phyloP scores from a whole-genome alignment of 30 jellyfish, hydroid and myxozoan genomes.

The Hydractinia echinata region DNA sequence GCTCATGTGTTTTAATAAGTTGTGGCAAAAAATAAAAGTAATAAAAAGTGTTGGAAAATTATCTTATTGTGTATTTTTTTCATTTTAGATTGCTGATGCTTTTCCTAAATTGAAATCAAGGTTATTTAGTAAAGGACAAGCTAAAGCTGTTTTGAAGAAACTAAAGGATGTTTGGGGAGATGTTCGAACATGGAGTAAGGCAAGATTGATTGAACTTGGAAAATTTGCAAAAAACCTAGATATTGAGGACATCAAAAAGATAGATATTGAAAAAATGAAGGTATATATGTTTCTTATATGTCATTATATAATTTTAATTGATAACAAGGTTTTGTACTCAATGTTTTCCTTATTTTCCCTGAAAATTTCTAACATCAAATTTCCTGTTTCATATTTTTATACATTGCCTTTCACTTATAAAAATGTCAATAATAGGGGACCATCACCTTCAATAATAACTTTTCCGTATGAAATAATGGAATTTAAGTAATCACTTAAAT shows the following conservation, averaged over 20 bases:
- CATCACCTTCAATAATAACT: too few species aligned
- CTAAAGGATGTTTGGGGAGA: slow-evolving; percentile 38
- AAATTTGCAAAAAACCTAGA: slow-evolving; percentile 44
- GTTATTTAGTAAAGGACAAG: slow-evolving; percentile 37
- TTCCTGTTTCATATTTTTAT: too few species aligned
- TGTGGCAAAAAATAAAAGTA: too few species aligned
- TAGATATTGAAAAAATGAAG: slow-evolving; percentile 58
- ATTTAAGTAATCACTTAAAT: not conserved
- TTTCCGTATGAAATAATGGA: not conserved
- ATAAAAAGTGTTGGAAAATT: too few species aligned
- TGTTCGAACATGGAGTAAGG: slow-evolving; percentile 45
- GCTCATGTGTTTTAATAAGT: too few species aligned
- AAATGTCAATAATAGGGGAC: too few species aligned
- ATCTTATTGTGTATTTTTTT: too few species aligned
- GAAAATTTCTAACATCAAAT: too few species aligned
- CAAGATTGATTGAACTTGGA: slow-evolving; percentile 37
- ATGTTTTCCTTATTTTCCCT: too few species aligned
- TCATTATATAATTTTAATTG: too few species aligned
- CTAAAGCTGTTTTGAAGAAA: slow-evolving; percentile 43
- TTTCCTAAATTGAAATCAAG: slow-evolving; percentile 41
- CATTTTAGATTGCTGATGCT: slow-evolving; percentile 37
- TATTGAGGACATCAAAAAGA: slow-evolving; percentile 42
- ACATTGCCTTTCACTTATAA: too few species aligned
- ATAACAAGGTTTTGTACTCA: not conserved
- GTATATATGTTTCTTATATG: slow-evolving; percentile 1